These are phyloP conservation scores for Notothenia rossii DNA, from an alignment of 2,113 vertebrate species.

Conservation along the genomic window DNA sequence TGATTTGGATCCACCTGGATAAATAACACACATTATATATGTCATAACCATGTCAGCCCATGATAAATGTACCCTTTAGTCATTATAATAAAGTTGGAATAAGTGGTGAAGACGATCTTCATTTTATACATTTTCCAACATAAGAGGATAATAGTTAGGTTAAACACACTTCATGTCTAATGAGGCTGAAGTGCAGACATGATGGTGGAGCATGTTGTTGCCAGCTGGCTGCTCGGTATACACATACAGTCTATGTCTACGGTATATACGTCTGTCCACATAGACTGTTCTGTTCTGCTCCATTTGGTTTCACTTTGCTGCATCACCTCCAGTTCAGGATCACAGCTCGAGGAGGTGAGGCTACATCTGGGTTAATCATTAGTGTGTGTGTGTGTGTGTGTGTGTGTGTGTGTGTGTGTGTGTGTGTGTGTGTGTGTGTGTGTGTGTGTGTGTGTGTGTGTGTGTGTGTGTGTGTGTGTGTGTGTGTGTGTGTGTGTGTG, in stretches of 20 bases:
- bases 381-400: conserved; percentile 6
- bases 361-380: conserved; percentile 43
- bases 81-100: background rate
- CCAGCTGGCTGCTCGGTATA: conserved; percentile 18
- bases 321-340: conserved; percentile 48
- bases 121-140: too few relatives aligned
- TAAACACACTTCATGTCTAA: background rate
- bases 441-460: too few relatives aligned
- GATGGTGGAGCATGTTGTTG: background rate
- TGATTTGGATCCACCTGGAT: background rate
- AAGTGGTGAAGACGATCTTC: background rate
- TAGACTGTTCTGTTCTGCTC: background rate
- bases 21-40: background rate
- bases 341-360: conserved; percentile 21
- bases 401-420: background rate
- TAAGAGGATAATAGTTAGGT: background rate
- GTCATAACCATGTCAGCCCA: background rate
- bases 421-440: background rate
- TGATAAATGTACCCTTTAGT: too few relatives aligned
- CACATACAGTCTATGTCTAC: too few relatives aligned
- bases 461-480: too few relatives aligned
- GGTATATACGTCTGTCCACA: background rate
- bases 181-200: background rate
- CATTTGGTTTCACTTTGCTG: conserved; percentile 58
- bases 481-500: background rate